Evolutionary conservation across 30 jellyfish, hydroid and myxozoan genomes (phyloP).

Genomic region (Phacellophora camtschatica): DNA sequence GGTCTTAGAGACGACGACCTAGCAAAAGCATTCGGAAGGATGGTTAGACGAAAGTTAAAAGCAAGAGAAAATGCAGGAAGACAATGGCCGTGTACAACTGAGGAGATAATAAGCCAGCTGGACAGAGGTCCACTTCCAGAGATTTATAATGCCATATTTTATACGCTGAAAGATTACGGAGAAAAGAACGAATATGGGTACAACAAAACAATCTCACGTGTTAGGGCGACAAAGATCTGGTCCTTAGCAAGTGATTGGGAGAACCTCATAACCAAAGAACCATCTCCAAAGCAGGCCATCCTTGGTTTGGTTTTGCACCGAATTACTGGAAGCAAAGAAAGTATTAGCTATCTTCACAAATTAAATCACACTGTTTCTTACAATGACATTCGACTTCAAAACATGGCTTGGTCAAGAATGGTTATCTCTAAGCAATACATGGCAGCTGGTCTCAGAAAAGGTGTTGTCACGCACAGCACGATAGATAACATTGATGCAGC

Average conservation of each 20-base stretch:
- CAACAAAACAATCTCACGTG: not conserved
- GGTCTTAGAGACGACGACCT: slow-evolving; percentile 36
- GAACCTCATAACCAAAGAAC: not conserved
- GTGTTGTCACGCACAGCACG: slow-evolving; percentile 31
- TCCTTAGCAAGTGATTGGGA: slow-evolving; percentile 36
- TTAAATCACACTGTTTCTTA: slow-evolving; percentile 34
- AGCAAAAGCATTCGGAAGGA: slow-evolving; percentile 38
- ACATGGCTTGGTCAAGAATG: slow-evolving; percentile 40
- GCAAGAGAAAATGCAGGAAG: not conserved
- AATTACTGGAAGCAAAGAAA: slow-evolving; percentile 26
- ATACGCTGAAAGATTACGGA: slow-evolving; percentile 24
- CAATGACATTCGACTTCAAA: slow-evolving; percentile 22
- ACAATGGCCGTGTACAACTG: slow-evolving; percentile 52
- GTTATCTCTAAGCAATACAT: not conserved
- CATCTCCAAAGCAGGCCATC: slow-evolving; percentile 36
- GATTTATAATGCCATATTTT: slow-evolving; percentile 28
- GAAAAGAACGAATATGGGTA: slow-evolving; percentile 34
- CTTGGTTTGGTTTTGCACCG: slow-evolving; percentile 13
- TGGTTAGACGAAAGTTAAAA: slow-evolving; percentile 31
- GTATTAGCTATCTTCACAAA: slow-evolving; percentile 11
- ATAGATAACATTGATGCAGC: slow-evolving; percentile 41
- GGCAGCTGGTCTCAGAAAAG: slow-evolving; percentile 15
- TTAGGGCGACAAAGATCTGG: slow-evolving; percentile 36
- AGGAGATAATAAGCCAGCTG: slow-evolving; percentile 4
- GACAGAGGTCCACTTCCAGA: slow-evolving; percentile 34